These are phyloP conservation scores for Ostrea edulis DNA, from an alignment of 1,140 invertebrate species.

Conservation along the genomic window DNA sequence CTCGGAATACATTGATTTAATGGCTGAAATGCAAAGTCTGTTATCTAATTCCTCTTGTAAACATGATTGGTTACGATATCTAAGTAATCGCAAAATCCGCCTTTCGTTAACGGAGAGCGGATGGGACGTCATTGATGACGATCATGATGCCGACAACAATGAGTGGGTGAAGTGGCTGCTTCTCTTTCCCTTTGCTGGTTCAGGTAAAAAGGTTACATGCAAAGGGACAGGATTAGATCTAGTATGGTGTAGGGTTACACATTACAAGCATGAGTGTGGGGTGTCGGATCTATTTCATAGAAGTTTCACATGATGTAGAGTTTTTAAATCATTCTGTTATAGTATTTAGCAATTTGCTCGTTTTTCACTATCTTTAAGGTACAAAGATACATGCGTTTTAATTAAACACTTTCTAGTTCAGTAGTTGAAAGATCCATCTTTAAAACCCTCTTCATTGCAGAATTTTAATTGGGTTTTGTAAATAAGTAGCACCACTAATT, in stretches of 20 bases:
- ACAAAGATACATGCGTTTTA: neutral
- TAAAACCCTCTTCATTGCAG: too few relatives aligned
- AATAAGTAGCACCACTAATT: too few relatives aligned
- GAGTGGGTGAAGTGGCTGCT: constrained; percentile 37
- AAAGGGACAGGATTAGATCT: neutral
- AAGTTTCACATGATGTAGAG: neutral
- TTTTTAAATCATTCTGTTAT: neutral
- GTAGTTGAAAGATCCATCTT: too few relatives aligned
- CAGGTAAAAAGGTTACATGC: constrained; percentile 8
- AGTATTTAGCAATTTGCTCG: neutral
- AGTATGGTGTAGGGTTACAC: neutral
- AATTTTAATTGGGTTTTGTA: too few relatives aligned
- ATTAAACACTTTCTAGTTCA: neutral
- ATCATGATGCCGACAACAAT: constrained; percentile 1
- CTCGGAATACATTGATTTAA: constrained; percentile 22
- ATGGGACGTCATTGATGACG: constrained; percentile 31
- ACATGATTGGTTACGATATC: constrained; percentile 23
- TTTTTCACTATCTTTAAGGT: neutral
- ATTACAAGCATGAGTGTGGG: neutral
- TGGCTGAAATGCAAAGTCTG: constrained; percentile 8
- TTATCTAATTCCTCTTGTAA: neutral
- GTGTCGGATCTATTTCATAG: neutral
- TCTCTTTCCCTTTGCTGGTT: neutral
- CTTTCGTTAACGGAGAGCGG: neutral
- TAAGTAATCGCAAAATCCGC: neutral